Evolutionary conservation across 2,888 invertebrate species (phyloP), one percentile per base, ranked within the genome.

Genomic region (Habrosyne pyritoides): DNA sequence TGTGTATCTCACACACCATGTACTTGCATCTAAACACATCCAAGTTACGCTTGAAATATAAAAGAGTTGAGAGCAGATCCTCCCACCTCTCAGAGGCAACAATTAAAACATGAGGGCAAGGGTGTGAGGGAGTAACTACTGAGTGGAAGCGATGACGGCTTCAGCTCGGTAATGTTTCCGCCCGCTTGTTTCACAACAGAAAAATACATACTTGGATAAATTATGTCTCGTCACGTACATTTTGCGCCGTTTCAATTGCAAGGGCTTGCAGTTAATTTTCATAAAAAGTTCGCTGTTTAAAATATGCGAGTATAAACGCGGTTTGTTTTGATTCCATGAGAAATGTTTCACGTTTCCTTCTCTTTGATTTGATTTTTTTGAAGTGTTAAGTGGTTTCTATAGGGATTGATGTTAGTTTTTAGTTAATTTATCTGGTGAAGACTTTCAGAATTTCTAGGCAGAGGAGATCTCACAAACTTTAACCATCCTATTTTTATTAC

Each of bases 41-140:
- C 63, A 69, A 67, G 71, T 73, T 71, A 75, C 72, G 77, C 79
- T 81, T 75, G 76, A 84, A 78, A 80, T 78, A 82, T 81, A 85
- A 87, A 83, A 86, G 85, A 84, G 80, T 83, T 81, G 79, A 83
- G 81, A 79, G 82, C 77, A 81, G 89, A 83, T 84, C 88, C 90
- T 84, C 90, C 90, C 87, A 90, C 87, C 89, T 84, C 88, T 89
- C 83, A 87, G 77, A 66, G 73, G 84, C 84, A 83, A 90, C 91
- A 91, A 91, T 92, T 91, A 91, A 91, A 88, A 85, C 85, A 82
- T 81, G 79, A 87, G 86, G 81, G 81, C 72, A 71, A 75, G 81
- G 81, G 80, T 72, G 73, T 64, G 77, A 80, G 78, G 81, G 83
- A 78, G 84, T 77, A 85, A 85, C 86, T 87, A 88, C 88, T 89